These are phyloP conservation scores for Gnathonemus echidnorhynchus DNA, from an alignment of 2,113 vertebrate species.

Conservation along the genomic window DNA sequence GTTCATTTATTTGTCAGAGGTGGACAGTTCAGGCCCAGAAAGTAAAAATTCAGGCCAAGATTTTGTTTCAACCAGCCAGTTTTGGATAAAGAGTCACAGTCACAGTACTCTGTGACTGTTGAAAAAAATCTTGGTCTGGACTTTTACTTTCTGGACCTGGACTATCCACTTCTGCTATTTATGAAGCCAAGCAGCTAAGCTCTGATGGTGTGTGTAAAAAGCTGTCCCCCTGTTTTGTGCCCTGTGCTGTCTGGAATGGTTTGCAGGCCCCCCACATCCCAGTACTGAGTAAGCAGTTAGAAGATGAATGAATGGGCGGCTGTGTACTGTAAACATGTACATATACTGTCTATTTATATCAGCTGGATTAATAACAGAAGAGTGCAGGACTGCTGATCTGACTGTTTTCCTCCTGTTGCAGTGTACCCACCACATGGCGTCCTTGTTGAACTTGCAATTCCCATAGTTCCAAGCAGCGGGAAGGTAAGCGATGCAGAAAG, in stretches of 20 bases:
- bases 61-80: neutral
- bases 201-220: neutral
- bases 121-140: neutral
- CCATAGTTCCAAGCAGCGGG: neutral
- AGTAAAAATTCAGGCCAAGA: neutral
- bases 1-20: neutral
- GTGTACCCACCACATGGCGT: neutral
- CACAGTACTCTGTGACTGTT: neutral
- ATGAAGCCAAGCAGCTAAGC: neutral
- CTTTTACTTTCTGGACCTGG: neutral
- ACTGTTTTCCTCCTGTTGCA: neutral
- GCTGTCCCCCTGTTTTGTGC: neutral
- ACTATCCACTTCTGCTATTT: neutral
- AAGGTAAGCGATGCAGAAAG: neutral
- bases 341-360: neutral
- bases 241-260: neutral
- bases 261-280: neutral
- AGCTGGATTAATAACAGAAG: neutral
- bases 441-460: neutral
- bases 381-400: neutral
- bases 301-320: neutral
- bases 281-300: neutral
- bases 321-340: neutral
- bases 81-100: neutral
- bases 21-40: neutral